These are phyloP conservation scores for Ruditapes philippinarum DNA, from an alignment of 1,140 invertebrate genomes.

Conservation along the genomic window DNA sequence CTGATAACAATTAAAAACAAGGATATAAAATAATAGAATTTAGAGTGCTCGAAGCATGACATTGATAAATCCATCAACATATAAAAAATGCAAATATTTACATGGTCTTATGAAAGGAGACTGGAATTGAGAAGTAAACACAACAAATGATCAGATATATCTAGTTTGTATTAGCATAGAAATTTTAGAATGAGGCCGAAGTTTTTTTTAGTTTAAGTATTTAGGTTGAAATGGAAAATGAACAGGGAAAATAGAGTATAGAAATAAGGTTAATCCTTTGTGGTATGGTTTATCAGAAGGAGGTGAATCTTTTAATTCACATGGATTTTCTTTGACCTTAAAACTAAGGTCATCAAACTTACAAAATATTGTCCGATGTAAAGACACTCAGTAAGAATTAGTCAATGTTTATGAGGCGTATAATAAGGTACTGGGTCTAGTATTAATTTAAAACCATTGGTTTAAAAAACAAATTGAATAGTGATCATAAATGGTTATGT, in stretches of 20 bases:
- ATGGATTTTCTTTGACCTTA: neutral
- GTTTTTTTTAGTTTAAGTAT: neutral
- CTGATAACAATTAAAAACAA: too few relatives aligned
- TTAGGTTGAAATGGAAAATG: neutral
- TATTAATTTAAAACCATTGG: too few relatives aligned
- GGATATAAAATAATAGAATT: too few relatives aligned
- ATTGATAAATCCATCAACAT: too few relatives aligned
- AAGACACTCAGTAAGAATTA: neutral
- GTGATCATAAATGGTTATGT: too few relatives aligned
- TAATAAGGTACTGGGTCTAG: too few relatives aligned
- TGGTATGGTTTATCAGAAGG: neutral
- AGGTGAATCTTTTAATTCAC: neutral
- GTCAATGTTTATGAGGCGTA: neutral
- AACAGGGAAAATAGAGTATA: neutral
- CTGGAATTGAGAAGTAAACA: neutral
- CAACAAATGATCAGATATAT: neutral
- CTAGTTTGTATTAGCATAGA: neutral
- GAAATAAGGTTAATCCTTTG: slow-evolving; percentile 1
- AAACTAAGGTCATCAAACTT: slow-evolving; percentile 7
- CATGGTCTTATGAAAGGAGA: neutral
- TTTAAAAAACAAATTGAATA: too few relatives aligned
- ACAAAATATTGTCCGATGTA: neutral
- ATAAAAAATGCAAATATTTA: neutral
- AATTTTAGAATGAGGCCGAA: neutral
- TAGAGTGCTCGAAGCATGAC: too few relatives aligned